Evolutionary conservation across 2,113 vertebrate genomes (phyloP).

Genomic region (Pseudolaguvia tuberculata): DNA sequence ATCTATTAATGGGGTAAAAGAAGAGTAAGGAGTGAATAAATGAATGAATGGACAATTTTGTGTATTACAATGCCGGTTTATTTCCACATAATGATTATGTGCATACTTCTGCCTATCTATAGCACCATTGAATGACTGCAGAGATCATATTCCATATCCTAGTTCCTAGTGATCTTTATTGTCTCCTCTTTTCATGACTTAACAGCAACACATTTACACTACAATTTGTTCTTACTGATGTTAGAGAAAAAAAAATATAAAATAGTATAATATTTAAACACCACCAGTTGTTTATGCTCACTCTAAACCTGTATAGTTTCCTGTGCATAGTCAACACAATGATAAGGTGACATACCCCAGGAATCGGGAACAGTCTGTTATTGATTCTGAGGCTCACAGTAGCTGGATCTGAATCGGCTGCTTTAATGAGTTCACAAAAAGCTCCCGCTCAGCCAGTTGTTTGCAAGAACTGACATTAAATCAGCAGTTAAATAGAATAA

Average conservation of each 20-base stretch:
- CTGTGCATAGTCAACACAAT: slow-evolving; percentile 18
- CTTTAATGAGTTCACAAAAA: slow-evolving; percentile 23
- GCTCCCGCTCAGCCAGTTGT: slow-evolving; percentile 31
- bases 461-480: slow-evolving; percentile 31
- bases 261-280: slow-evolving; percentile 1
- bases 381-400: slow-evolving; percentile 23
- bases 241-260: not conserved
- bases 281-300: not conserved
- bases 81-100: too few species aligned
- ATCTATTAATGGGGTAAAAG: not conserved
- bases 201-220: not conserved
- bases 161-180: not conserved
- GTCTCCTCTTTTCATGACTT: not conserved
- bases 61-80: too few species aligned
- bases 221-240: not conserved
- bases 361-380: slow-evolving; percentile 14
- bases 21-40: not conserved
- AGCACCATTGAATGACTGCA: not conserved
- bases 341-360: slow-evolving; percentile 15
- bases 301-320: slow-evolving; percentile 1
- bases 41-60: not conserved
- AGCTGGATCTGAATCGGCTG: slow-evolving; percentile 24
- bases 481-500: slow-evolving; percentile 43
- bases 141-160: not conserved
- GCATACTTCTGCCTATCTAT: too few species aligned